Percentiles rank a stretch among this genome's conserved stretches.
phyloP scores from a whole-genome alignment of 2,888 invertebrate genomes.

The Colletes collaris region DNA sequence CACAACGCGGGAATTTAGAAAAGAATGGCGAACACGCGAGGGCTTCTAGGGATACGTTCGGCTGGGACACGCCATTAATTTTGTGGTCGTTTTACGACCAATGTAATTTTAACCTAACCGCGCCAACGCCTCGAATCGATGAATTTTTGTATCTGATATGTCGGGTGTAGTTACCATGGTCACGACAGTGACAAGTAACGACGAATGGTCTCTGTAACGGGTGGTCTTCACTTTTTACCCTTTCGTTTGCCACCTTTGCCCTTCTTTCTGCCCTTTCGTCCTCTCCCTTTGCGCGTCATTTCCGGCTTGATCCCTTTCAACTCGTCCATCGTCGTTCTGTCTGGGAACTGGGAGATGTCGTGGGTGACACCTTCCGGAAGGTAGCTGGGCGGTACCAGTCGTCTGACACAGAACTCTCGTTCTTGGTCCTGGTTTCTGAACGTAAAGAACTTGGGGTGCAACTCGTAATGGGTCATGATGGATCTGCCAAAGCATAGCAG shows the following conservation, averaged over 20 bases:
- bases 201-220: conserved; percentile 1
- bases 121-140: conserved; percentile 17
- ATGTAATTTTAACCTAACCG: conserved; percentile 36
- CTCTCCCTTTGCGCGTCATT: not conserved
- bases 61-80: conserved; percentile 64
- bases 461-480: conserved; percentile 74
- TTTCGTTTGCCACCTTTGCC: not conserved
- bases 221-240: conserved; percentile 7
- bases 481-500: conserved; percentile 76
- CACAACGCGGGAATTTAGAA: conserved; percentile 62
- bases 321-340: conserved; percentile 42
- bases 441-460: conserved; percentile 69
- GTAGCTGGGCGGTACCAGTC: conserved; percentile 55
- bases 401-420: conserved; percentile 71
- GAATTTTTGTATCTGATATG: conserved; percentile 18
- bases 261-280: conserved; percentile 31
- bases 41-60: conserved; percentile 12
- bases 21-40: conserved; percentile 20
- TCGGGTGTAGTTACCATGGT: conserved; percentile 37
- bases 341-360: conserved; percentile 39
- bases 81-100: conserved; percentile 41
- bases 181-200: conserved; percentile 1
- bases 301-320: conserved; percentile 22
- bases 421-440: conserved; percentile 71
- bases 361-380: conserved; percentile 40